phyloP scores from a whole-genome alignment of 2,797 vertebrate species.

The Gallinago stenura region DNA sequence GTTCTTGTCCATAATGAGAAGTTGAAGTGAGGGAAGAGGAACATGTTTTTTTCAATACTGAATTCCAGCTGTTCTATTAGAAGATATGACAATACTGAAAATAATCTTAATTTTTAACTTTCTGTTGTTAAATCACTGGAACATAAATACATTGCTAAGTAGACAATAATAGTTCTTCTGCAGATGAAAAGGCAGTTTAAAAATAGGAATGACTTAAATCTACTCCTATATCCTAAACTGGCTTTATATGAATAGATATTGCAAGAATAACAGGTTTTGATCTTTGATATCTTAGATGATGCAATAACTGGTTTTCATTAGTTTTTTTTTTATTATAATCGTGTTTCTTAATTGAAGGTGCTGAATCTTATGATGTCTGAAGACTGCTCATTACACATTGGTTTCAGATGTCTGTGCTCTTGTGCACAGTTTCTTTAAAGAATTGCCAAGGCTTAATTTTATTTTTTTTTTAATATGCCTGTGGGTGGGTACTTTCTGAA shows the following conservation, averaged over 20 bases:
- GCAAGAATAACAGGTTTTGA: conserved; percentile 13
- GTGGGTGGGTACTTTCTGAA: conserved; percentile 33
- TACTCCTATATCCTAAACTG: background rate
- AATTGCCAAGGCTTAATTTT: background rate
- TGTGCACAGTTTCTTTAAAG: conserved; percentile 15
- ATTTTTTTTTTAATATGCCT: background rate
- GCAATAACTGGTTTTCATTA: conserved; percentile 40
- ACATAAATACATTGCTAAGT: background rate
- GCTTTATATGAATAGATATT: background rate
- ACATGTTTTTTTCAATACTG: background rate
- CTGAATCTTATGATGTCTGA: background rate
- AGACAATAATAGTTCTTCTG: background rate
- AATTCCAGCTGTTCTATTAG: background rate
- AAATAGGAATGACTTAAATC: conserved; percentile 61
- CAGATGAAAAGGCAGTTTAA: conserved; percentile 19
- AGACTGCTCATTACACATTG: background rate
- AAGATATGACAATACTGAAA: background rate
- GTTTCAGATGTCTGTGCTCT: background rate
- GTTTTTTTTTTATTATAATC: background rate
- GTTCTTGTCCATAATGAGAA: background rate
- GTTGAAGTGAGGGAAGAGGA: background rate
- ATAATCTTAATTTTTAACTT: background rate
- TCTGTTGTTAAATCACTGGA: background rate
- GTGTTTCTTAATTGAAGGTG: conserved; percentile 10
- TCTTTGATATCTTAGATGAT: conserved; percentile 42